Conservation (phyloP, 2,888 invertebrate genomes). For the Lampropteryx suffumata region DNA sequence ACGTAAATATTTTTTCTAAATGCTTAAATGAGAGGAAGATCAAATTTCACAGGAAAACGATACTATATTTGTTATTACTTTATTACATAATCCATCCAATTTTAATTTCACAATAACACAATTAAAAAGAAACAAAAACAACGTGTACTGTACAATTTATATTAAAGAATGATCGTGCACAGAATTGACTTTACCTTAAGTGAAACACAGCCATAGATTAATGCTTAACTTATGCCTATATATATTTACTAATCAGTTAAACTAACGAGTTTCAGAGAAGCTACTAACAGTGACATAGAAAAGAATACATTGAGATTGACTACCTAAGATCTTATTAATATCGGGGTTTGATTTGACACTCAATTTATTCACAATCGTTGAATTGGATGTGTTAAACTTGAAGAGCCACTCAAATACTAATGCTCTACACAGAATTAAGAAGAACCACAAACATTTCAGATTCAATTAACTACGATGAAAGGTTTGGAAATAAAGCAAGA, state of each 20-base stretch:
- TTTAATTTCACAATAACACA: conserved; percentile 67
- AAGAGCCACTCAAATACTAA: no score
- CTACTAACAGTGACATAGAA: conserved; percentile 1
- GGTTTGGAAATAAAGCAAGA: no score
- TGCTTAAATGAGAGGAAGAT: no score
- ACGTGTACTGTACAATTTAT: conserved; percentile 69
- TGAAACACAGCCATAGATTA: conserved; percentile 82
- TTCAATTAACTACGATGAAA: no score
- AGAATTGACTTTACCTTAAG: conserved; percentile 80
- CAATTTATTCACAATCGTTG: not conserved
- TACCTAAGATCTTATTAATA: not conserved
- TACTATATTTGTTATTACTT: conserved; percentile 56
- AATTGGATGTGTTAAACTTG: no score
- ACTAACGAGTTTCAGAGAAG: conserved; percentile 16
- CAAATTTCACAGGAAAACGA: conserved; percentile 13
- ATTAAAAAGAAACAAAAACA: conserved; percentile 54
- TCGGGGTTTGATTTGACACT: not conserved
- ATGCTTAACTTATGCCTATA: conserved; percentile 51
- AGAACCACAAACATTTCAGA: no score
- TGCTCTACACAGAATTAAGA: no score
- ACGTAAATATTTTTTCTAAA: no score
- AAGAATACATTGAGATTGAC: conserved; percentile 8
- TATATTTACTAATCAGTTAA: conserved; percentile 19
- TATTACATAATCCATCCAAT: conserved; percentile 75
- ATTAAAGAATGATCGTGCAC: conserved; percentile 76